Conservation (phyloP, 2,888 invertebrate species). For the Craniophora ligustri region DNA sequence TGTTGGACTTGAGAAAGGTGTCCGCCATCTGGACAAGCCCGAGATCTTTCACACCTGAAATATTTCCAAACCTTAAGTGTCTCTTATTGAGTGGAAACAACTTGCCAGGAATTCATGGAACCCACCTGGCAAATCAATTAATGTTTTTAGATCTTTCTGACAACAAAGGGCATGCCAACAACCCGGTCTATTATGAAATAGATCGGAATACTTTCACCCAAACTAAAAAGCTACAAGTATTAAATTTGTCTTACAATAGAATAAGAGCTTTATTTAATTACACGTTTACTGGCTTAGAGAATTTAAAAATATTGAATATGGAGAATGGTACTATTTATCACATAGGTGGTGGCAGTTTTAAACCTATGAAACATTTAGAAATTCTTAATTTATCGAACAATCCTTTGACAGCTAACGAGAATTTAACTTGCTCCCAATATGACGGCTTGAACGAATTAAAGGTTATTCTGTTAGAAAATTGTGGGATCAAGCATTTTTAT, state of each 20-base stretch:
- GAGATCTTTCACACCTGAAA: conserved; percentile 79
- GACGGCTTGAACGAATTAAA: conserved; percentile 83
- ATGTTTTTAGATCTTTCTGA: conserved; percentile 85
- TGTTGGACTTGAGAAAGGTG: conserved; percentile 87
- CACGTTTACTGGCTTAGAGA: conserved; percentile 84
- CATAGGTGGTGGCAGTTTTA: conserved; percentile 84
- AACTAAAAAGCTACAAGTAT: conserved; percentile 78
- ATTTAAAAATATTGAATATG: conserved; percentile 83
- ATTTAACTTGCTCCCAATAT: conserved; percentile 78
- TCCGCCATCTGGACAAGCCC: conserved; percentile 80
- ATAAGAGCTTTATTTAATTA: conserved; percentile 84
- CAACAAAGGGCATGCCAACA: conserved; percentile 79
- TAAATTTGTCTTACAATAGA: conserved; percentile 87
- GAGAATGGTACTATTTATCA: conserved; percentile 86
- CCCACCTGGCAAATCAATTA: conserved; percentile 82
- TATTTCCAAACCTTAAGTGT: conserved; percentile 85
- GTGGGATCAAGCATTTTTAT: conserved; percentile 80
- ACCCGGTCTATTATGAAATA: conserved; percentile 85
- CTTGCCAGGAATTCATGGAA: conserved; percentile 84
- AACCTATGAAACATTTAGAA: conserved; percentile 75
- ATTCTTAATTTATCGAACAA: conserved; percentile 88
- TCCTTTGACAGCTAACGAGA: conserved; percentile 77
- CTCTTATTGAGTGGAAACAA: conserved; percentile 86
- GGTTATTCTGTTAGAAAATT: conserved; percentile 83
- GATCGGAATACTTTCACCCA: conserved; percentile 82